Base-by-base conservation (phyloP, 2,888 invertebrate genomes). In the Acheta domesticus region DNA sequence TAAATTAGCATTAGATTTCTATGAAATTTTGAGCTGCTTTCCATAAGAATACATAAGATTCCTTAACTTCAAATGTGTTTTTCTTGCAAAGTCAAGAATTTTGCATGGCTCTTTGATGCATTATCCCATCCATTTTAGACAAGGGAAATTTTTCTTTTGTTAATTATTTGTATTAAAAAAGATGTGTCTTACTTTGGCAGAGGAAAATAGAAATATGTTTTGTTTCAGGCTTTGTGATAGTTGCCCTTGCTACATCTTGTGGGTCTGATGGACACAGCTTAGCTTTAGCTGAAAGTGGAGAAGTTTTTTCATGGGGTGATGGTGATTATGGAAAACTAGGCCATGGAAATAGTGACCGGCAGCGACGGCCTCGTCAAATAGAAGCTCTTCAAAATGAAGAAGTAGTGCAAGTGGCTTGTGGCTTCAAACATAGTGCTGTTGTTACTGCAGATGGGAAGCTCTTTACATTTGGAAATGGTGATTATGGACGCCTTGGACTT, bases 231-330 rank as follows among this genome's bases (percentile, higher is more conserved):
- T 92, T 91, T 86, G 90, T 91, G 1, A 89, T 91, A n/a, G 89
- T 89, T 16, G 89, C 91, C 83, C 84, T 92, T 79, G 89, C 90
- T 1, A 91, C 91, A 0, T 91, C 91, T 1, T 90, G 90, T 79
- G 91, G 91, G 2, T 90, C 91, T 1, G 92, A 92, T 85, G 91
- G 91, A 1, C 92, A 92, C 85, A 90, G 90, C 84, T 85, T 92
- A 83, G 91, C 91, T 1, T 84, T 92, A 78, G 90, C 91, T 1
- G 91, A 91, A 85, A 91, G 90, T 83, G 92, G 92, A 0, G 91
- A 91, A 85, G 91, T 91, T 48, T 91, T 91, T 84, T 90, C 90
- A 23, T 91, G 91, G 91, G 91, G 91, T 14, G 91, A 91, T 84
- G 91, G 91, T 1, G 91, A 91, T 85, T 91, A 91, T 84, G 91